Conservation (phyloP, 2,888 invertebrate species). For the Dendrolimus houi region DNA sequence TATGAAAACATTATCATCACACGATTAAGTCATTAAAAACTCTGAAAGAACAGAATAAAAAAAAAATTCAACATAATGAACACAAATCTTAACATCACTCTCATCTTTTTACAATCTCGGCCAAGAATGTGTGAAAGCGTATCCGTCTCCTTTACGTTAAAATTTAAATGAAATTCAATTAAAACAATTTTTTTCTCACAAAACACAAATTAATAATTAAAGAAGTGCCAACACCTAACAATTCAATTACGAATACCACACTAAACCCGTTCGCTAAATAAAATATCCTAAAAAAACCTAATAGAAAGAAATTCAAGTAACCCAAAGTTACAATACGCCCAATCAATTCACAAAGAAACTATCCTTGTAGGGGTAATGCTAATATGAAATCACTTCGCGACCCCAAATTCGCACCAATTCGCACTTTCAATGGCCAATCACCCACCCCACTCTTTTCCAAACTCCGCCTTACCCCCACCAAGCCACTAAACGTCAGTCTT, state of each 20-base stretch:
- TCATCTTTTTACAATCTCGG: too few species aligned
- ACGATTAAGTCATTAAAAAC: too few species aligned
- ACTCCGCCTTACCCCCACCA: constrained; percentile 42
- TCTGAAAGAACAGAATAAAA: too few species aligned
- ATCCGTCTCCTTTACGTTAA: too few species aligned
- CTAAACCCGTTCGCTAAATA: constrained; percentile 8
- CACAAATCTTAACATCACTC: too few species aligned
- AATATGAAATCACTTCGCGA: constrained; percentile 71
- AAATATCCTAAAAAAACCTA: too few species aligned
- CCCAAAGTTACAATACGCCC: constrained; percentile 54
- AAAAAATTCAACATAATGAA: too few species aligned
- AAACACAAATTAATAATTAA: constrained; percentile 2
- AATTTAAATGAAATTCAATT: too few species aligned
- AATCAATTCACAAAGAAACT: constrained; percentile 67
- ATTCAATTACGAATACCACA: constrained; percentile 48
- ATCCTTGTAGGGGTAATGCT: constrained; percentile 64
- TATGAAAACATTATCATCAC: too few species aligned
- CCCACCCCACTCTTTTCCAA: constrained; percentile 44
- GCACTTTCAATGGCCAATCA: constrained; percentile 74
- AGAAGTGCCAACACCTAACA: constrained; percentile 30
- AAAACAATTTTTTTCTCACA: not conserved
- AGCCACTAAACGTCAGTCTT: constrained; percentile 4
- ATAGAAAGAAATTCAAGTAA: not conserved
- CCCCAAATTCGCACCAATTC: constrained; percentile 53
- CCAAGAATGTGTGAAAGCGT: too few species aligned